Conservation (phyloP, 2,113 vertebrate genomes). For the Ahaetulla prasina region DNA sequence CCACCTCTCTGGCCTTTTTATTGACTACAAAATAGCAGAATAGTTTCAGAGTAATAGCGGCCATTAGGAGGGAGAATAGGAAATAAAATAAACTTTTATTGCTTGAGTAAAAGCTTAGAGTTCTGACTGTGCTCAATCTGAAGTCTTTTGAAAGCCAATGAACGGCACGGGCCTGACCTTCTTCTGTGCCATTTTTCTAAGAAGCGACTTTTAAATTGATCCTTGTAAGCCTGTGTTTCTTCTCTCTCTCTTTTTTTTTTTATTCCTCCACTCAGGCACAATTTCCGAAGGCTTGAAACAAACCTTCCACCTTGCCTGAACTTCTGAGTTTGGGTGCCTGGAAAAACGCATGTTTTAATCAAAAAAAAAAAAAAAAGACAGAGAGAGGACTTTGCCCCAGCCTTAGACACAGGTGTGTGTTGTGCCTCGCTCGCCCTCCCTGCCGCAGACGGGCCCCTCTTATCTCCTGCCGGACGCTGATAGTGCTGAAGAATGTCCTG, state of each 20-base stretch:
- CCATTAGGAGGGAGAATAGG: conserved; percentile 33
- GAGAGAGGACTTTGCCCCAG: neutral
- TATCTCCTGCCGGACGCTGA: too few species aligned
- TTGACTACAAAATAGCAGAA: conserved; percentile 33
- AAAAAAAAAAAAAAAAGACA: too few species aligned
- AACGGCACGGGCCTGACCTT: neutral
- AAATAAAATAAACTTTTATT: conserved; percentile 46
- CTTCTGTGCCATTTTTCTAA: neutral
- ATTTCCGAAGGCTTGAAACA: neutral
- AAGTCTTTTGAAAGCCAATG: conserved; percentile 9
- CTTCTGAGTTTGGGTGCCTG: neutral
- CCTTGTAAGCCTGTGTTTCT: neutral
- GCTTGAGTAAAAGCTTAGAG: conserved; percentile 26
- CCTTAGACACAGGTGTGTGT: neutral
- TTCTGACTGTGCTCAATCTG: conserved; percentile 5
- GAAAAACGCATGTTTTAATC: neutral
- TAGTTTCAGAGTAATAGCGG: conserved; percentile 36
- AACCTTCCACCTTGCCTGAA: conserved; percentile 5
- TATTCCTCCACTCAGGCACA: neutral
- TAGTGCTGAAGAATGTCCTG: too few species aligned
- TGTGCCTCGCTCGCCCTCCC: too few species aligned
- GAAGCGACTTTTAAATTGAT: neutral
- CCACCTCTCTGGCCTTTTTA: neutral
- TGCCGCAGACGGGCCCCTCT: too few species aligned
- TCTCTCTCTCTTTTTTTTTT: neutral